Conservation (phyloP, 2,888 invertebrate genomes). For the Alcis repandata region DNA sequence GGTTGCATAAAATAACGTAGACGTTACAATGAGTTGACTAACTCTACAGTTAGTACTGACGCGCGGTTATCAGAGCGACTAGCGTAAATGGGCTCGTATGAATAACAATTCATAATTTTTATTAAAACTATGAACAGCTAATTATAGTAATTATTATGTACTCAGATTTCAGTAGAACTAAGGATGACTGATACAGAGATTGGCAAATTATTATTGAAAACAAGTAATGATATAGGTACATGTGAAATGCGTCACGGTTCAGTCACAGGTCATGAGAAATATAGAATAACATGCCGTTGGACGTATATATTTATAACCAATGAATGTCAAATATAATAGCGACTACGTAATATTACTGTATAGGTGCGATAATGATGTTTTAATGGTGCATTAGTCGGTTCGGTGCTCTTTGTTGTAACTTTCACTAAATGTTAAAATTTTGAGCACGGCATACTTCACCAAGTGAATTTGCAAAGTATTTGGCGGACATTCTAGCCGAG, state of each 20-base stretch:
- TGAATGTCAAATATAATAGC: constrained; percentile 34
- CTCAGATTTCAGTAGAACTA: background rate
- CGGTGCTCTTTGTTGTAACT: constrained; percentile 8
- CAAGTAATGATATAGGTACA: background rate
- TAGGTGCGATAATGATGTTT: constrained; percentile 18
- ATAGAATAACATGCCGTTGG: constrained; percentile 5
- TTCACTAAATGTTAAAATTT: constrained; percentile 31
- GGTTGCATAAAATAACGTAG: constrained; percentile 26
- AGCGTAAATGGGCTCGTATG: constrained; percentile 18
- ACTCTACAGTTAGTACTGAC: constrained; percentile 21
- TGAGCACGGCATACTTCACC: constrained; percentile 14
- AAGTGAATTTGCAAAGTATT: constrained; percentile 34
- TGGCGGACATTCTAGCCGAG: constrained; percentile 34
- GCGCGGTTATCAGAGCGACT: constrained; percentile 32
- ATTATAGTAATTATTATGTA: constrained; percentile 6
- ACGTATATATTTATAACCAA: constrained; percentile 11
- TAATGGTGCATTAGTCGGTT: background rate
- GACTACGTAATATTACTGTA: constrained; percentile 12
- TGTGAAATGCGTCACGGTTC: constrained; percentile 21
- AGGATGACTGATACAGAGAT: background rate
- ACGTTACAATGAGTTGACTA: constrained; percentile 24
- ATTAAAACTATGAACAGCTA: background rate
- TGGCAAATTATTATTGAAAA: constrained; percentile 10
- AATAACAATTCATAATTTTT: constrained; percentile 16
- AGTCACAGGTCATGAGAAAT: constrained; percentile 24